A percentile compares a stretch with the other conserved stretches of the same genome.
Evolutionary conservation across 2,113 vertebrate genomes (phyloP).

Genomic region (Bothrops jararaca): DNA sequence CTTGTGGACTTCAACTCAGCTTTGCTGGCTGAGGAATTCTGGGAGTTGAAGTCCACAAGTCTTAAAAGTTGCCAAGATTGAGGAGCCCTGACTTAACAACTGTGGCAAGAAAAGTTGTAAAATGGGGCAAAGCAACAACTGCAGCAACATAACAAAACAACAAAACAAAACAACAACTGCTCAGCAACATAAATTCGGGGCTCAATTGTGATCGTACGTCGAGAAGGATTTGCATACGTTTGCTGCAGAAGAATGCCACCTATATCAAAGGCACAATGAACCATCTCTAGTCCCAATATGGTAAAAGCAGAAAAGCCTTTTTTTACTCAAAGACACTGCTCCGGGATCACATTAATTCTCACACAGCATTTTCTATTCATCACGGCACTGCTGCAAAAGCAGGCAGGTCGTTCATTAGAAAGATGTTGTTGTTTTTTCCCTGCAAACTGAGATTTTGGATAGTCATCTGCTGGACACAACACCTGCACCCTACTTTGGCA

Average conservation of each 20-base stretch:
- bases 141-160: too few species aligned
- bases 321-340: neutral
- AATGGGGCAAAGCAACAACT: too few species aligned
- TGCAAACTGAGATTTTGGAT: neutral
- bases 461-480: neutral
- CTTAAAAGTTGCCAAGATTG: too few species aligned
- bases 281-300: neutral
- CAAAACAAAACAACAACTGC: too few species aligned
- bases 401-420: neutral
- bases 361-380: neutral
- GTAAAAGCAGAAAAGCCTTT: neutral
- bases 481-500: neutral
- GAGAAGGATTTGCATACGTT: neutral
- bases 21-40: too few species aligned
- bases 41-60: too few species aligned
- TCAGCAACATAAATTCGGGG: too few species aligned
- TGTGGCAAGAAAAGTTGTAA: too few species aligned
- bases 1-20: too few species aligned
- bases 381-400: neutral
- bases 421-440: neutral
- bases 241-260: neutral
- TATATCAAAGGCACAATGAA: neutral
- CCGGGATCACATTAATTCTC: neutral
- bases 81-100: too few species aligned
- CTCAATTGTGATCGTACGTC: too few species aligned